A percentile compares a stretch with the other conserved stretches of the same genome.
phyloP scores from a whole-genome alignment of 1,140 invertebrate genomes.

The Holcopasites calliopsidis region DNA sequence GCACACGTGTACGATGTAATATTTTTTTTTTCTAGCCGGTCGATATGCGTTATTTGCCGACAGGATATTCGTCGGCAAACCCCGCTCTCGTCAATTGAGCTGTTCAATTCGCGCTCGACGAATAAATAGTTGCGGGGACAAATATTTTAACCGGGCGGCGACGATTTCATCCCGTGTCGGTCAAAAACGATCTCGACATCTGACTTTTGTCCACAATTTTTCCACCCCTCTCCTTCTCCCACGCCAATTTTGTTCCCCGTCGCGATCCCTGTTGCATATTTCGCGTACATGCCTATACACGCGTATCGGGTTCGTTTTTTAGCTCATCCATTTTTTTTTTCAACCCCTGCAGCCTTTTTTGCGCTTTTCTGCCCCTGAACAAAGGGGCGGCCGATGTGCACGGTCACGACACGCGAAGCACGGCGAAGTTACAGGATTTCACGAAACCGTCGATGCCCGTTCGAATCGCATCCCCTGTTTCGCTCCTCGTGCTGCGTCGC shows the following conservation, averaged over 20 bases:
- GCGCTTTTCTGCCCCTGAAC: conserved; percentile 10
- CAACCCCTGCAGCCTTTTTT: background rate
- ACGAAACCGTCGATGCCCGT: conserved; percentile 1
- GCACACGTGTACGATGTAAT: no score
- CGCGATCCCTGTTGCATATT: background rate
- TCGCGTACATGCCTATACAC: background rate
- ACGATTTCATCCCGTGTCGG: background rate
- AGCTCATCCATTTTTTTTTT: background rate
- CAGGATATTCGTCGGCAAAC: conserved; percentile 7
- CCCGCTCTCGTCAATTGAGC: conserved; percentile 15
- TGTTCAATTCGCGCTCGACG: conserved; percentile 27
- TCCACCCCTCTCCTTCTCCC: background rate
- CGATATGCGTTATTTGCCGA: conserved; percentile 13
- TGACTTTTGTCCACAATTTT: conserved; percentile 4
- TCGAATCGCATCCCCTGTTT: background rate
- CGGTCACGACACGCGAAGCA: conserved; percentile 13
- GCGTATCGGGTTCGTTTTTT: conserved; percentile 13
- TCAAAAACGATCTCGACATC: conserved; percentile 18
- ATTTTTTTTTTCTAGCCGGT: conserved; percentile 3
- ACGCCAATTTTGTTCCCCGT: background rate
- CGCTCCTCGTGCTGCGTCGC: background rate
- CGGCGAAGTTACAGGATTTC: conserved; percentile 33
- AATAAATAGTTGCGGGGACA: conserved; percentile 30
- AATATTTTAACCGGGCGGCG: conserved; percentile 20
- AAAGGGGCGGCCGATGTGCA: conserved; percentile 31